Conservation (phyloP, 2,888 invertebrate species). For the Aelia acuminata region DNA sequence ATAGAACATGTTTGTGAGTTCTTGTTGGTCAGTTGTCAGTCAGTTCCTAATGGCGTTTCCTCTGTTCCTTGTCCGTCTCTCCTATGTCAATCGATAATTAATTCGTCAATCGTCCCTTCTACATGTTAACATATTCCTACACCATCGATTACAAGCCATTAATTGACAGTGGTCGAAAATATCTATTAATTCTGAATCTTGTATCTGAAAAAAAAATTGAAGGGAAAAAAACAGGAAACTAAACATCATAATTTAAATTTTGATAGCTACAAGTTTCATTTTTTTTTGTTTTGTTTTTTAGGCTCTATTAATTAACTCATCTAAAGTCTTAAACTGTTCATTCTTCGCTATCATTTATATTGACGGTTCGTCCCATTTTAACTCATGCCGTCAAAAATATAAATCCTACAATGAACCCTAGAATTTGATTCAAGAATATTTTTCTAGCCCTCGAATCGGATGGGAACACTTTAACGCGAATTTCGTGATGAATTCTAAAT, state of each 20-base stretch:
- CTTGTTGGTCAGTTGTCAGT: slow-evolving; percentile 23
- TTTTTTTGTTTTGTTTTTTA: not conserved
- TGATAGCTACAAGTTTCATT: not conserved
- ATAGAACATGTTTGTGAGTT: not conserved
- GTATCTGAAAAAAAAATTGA: not conserved
- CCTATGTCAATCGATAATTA: slow-evolving; percentile 4
- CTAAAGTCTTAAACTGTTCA: not conserved
- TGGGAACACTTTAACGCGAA: no score
- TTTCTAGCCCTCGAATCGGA: no score
- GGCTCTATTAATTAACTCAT: not conserved
- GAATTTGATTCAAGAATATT: no score
- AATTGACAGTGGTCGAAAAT: slow-evolving; percentile 37
- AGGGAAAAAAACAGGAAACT: not conserved
- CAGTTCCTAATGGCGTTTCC: not conserved
- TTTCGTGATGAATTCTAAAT: no score
- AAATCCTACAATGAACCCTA: no score
- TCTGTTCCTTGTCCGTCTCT: not conserved
- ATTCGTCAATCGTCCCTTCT: not conserved
- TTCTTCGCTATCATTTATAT: not conserved
- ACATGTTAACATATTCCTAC: slow-evolving; percentile 30
- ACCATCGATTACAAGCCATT: not conserved
- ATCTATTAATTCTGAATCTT: slow-evolving; percentile 1
- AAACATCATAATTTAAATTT: slow-evolving; percentile 11
- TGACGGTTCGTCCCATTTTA: no score
- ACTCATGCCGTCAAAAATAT: no score